These are phyloP conservation scores for Sarcophaga peregrina DNA, from an alignment of 1,140 invertebrate species.

Conservation along the genomic window DNA sequence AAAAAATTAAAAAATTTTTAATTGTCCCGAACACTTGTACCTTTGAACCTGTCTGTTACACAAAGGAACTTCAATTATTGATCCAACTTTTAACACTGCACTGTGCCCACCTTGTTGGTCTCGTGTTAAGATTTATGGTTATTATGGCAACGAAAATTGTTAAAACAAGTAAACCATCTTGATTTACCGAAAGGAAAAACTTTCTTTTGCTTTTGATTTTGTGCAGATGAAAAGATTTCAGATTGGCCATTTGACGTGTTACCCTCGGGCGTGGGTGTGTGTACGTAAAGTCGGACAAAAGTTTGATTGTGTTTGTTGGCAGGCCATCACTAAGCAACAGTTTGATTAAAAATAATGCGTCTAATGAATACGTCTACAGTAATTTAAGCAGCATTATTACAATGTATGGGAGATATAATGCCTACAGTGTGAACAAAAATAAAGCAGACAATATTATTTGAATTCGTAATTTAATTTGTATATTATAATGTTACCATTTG, in stretches of 20 bases:
- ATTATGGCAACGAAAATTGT: background rate
- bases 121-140: background rate
- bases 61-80: background rate
- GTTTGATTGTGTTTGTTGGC: background rate
- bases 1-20: background rate
- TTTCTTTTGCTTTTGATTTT: background rate
- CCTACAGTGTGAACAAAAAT: too few species aligned
- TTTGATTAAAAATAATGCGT: background rate
- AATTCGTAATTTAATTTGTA: too few species aligned
- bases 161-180: slow-evolving; percentile 10
- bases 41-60: too few species aligned
- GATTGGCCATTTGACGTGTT: too few species aligned
- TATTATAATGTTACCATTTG: too few species aligned
- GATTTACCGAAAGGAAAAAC: background rate
- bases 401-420: too few species aligned
- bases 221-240: background rate
- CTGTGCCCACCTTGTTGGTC: background rate
- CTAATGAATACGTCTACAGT: too few species aligned
- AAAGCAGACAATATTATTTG: too few species aligned
- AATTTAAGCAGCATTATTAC: too few species aligned
- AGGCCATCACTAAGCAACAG: background rate
- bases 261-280: too few species aligned
- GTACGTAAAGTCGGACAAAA: background rate
- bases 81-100: background rate
- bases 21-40: background rate